Base-by-base conservation (phyloP, 2,113 vertebrate genomes). In the Hemiscyllium ocellatum region DNA sequence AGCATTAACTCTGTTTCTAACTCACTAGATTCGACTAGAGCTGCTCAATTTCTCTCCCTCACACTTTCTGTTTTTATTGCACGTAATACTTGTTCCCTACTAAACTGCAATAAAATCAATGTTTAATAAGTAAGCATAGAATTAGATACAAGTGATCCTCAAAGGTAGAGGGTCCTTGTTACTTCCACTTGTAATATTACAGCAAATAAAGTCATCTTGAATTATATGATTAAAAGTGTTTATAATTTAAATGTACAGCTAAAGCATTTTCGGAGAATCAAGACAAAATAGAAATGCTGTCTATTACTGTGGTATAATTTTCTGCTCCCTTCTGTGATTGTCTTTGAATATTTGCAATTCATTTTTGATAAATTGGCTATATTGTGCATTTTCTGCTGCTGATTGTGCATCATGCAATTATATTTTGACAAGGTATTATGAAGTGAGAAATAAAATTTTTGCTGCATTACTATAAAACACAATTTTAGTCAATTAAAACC, bases 341-440 rank as follows among this genome's bases (percentile, higher is more conserved):
- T 17, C 47, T 95, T 95, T 33, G 24, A 42, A 26, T 70, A 72
- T 95, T 95, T 94, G 93, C 66, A 94, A 70, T 94, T 95, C 72
- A 24, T 1, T 72, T 95, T 95, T 72, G 94, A 95, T 47, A 76
- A 72, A 76, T 95, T 95, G 26, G 72, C 24, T 52, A 26, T 52
- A 4, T 95, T 72, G 22, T 72, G 69, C 69, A 95, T 76, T 95
- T 42, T 95, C 89, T 95, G 69, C 22, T 95, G 94, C 68, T 70
- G 69, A 72, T 47, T 95, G 68, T 70, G 68, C 94, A 95, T 76
- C 42, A 29, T 65, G 42, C 69, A 94, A 95, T 95, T 95, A 72
- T 72, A 47, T 72, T 95, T 95, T 76, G 68, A 95, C 94, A 76
- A 95, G 68, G 72, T 95, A 95, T 72, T 95, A 72, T 95, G 94